Evolutionary conservation across 1,140 invertebrate genomes (phyloP), one percentile per base, ranked within the genome.

Genomic region (Eubasilissa regina): DNA sequence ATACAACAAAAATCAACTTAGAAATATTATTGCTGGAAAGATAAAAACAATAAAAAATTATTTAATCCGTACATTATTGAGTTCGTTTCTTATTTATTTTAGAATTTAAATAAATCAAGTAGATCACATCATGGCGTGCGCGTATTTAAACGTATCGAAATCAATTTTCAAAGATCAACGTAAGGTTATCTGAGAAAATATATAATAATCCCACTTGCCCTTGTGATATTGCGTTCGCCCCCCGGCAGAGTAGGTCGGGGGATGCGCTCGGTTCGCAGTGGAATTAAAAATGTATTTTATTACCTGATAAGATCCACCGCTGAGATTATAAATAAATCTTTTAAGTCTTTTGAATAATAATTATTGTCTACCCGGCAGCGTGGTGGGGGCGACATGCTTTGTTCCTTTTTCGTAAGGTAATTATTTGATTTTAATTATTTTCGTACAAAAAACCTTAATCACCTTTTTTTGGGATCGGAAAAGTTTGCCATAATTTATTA

Each of bases 221-320:
- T 6, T 77, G 60, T 77, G 66, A 64, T 44, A 64, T 43, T 9
- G 75, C 44, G 3, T 75, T 62, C 48, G 13, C 47, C 12, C 70
- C 70, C 48, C 56, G 43, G 35, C 55, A 13, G 12, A 19, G 75
- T 17, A 53, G 64, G 58, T 45, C 13, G 43, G 47, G 60, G 73
- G 80, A 78, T 78, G 80, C 77, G 81, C 76, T 79, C 73, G 68
- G 81, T 76, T 80, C 78, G 70, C 79, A 75, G 79, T 58, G 72
- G 81, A 83, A 83, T 83, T 83, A 83, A 83, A 83, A 83, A 80
- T 83, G 81, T 83, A 83, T 83, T 83, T 83, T 83, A 83, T 83
- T 83, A 83, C 81, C 79, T 80, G 81, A 83, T 83, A 83, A 83
- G 81, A 83, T 83, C 81, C 79, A 80, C 81, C 81, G 79, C 76